Conservation (phyloP, 2,888 invertebrate species). For the Apotomis capreana region DNA sequence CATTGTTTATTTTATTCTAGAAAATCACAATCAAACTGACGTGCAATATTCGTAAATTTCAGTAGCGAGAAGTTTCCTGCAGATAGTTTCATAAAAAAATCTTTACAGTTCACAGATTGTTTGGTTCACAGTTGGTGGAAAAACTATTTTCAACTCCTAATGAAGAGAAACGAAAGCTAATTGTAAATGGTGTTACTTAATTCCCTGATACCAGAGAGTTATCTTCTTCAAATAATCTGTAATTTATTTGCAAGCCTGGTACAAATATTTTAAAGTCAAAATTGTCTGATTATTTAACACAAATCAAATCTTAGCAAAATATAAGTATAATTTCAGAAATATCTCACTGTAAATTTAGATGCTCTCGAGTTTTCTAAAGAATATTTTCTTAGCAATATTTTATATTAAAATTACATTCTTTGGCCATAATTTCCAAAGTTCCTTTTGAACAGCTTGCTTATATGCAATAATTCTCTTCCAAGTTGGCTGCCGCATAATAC, state of each 20-base stretch:
- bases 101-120: too few species aligned
- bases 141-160: background rate
- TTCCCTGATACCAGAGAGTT: slow-evolving; percentile 2
- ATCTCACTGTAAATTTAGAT: background rate
- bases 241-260: slow-evolving; percentile 14
- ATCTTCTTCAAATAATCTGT: slow-evolving; percentile 7
- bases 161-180: slow-evolving; percentile 24
- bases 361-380: slow-evolving; percentile 9
- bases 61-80: too few species aligned
- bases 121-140: background rate
- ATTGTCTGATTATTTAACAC: slow-evolving; percentile 3
- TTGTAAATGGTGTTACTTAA: background rate
- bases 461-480: slow-evolving; percentile 45
- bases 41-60: too few species aligned
- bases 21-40: too few species aligned
- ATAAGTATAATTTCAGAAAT: background rate
- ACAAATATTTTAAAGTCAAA: slow-evolving; percentile 2
- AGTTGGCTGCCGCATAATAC: slow-evolving; percentile 51
- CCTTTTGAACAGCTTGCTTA: slow-evolving; percentile 43
- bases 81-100: too few species aligned
- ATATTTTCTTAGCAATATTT: slow-evolving; percentile 49
- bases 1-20: too few species aligned
- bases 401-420: slow-evolving; percentile 61
- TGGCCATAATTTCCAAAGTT: slow-evolving; percentile 58
- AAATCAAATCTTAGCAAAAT: slow-evolving; percentile 2